Evolutionary conservation across 2,888 invertebrate species (phyloP), one percentile per base, ranked within the genome.

Genomic region (Cryptophagus acutangulus): DNA sequence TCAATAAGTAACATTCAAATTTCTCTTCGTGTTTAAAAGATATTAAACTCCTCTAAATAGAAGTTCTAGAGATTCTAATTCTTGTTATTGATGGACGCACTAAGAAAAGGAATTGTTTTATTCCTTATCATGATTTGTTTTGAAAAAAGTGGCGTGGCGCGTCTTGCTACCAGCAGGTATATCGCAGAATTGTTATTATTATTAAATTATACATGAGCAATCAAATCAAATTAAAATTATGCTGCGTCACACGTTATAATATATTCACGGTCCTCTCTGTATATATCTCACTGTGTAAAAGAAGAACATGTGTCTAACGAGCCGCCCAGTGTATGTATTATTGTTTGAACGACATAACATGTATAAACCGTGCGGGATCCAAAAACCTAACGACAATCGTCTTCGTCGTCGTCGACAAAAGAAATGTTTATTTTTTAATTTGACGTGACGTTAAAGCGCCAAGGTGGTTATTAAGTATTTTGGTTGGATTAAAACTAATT

Each of bases 151-250:
- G n/a, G n/a, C n/a, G n/a, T n/a, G n/a, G n/a, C n/a, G n/a, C n/a
- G n/a, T n/a, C n/a, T n/a, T n/a, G n/a, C n/a, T n/a, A n/a, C n/a
- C n/a, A n/a, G n/a, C n/a, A n/a, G n/a, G n/a, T n/a, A n/a, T n/a
- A n/a, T n/a, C 26, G 26, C 3, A 12, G 4, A 26, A n/a, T 12
- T 26, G 3, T 26, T 14, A 31, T 31, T 31, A 31, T 31, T 31
- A 31, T 31, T 16, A 31, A 62, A 63, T 62, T 62, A 61, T 58
- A 60, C 55, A 55, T 59, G 58, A 63, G 59, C 58, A 62, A 61
- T 62, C 59, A 61, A 61, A 60, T 59, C 60, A 55, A 62, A 62
- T 62, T 62, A 57, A 61, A 62, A 59, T 62, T 62, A 49, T 58
- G 63, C 62, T 54, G 49, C 54, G 61, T 63, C 63, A 63, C 55